Percentiles rank a stretch among this genome's conserved stretches.
These are phyloP conservation scores for Limanda limanda DNA, from an alignment of 2,113 vertebrate genomes.

Conservation along the genomic window DNA sequence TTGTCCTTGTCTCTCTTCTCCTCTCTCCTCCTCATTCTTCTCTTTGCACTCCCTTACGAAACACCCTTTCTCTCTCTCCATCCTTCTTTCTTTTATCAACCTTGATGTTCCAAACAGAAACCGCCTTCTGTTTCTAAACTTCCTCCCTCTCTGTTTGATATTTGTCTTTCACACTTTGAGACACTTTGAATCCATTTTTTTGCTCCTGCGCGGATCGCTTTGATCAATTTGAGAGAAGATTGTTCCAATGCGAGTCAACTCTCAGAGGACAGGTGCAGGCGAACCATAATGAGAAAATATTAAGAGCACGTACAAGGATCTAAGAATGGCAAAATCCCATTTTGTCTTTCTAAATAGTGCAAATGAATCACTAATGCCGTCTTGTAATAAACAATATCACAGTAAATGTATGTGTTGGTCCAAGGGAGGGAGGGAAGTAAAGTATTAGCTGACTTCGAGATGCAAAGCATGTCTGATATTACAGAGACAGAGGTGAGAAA, in stretches of 20 bases:
- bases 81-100: conserved; percentile 17
- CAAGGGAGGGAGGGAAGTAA: background rate
- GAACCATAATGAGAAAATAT: conserved; percentile 58
- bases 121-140: conserved; percentile 21
- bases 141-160: conserved; percentile 43
- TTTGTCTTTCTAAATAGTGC: conserved; percentile 59
- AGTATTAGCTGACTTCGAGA: conserved; percentile 33
- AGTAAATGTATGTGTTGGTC: conserved; percentile 32
- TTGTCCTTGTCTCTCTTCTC: background rate
- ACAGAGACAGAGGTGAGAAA: conserved; percentile 60
- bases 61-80: too few relatives aligned
- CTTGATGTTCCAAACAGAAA: conserved; percentile 34
- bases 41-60: background rate
- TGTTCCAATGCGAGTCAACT: conserved; percentile 29
- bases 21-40: background rate
- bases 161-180: conserved; percentile 64
- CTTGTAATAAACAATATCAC: conserved; percentile 29
- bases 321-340: conserved; percentile 29
- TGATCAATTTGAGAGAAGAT: conserved; percentile 65
- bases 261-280: conserved; percentile 43
- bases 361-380: conserved; percentile 40
- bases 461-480: conserved; percentile 57
- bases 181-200: conserved; percentile 55
- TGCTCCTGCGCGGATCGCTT: conserved; percentile 34
- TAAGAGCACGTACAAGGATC: conserved; percentile 33